A percentile compares a stretch with the other conserved stretches of the same genome.
Evolutionary conservation across 1,140 invertebrate species (phyloP).

Genomic region (Sycophaga agraensis): DNA sequence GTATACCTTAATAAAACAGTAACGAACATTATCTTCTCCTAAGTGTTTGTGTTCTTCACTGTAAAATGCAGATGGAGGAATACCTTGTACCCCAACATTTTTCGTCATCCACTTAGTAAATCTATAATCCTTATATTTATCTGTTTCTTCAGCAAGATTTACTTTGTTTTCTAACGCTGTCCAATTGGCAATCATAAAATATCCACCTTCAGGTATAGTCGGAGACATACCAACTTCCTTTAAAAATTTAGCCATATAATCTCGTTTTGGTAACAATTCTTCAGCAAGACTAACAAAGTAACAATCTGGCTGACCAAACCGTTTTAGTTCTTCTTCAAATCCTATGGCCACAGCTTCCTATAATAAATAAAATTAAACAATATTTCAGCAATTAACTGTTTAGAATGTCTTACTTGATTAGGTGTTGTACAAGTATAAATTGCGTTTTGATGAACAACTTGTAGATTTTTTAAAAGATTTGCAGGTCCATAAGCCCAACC

Average conservation of each 20-base stretch:
- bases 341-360: constrained; percentile 89
- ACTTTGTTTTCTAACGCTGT: constrained; percentile 68
- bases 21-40: constrained; percentile 85
- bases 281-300: constrained; percentile 80
- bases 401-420: constrained; percentile 60
- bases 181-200: constrained; percentile 96
- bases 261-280: constrained; percentile 82
- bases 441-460: constrained; percentile 91
- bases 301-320: constrained; percentile 74
- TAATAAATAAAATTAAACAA: constrained; percentile 7
- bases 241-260: constrained; percentile 79
- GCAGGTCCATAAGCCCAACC: constrained; percentile 95
- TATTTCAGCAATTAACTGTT: constrained; percentile 8
- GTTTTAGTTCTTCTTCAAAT: constrained; percentile 82
- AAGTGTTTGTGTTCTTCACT: constrained; percentile 77
- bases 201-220: constrained; percentile 93
- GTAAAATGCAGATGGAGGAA: constrained; percentile 95
- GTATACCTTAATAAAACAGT: constrained; percentile 90
- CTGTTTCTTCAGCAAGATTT: constrained; percentile 67
- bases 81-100: constrained; percentile 88
- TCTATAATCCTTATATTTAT: constrained; percentile 80
- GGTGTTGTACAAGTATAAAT: constrained; percentile 91
- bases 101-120: constrained; percentile 96
- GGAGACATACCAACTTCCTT: constrained; percentile 83
- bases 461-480: constrained; percentile 76